phyloP scores from a whole-genome alignment of 2,888 invertebrate genomes.

The Lasioglossum villosulum region DNA sequence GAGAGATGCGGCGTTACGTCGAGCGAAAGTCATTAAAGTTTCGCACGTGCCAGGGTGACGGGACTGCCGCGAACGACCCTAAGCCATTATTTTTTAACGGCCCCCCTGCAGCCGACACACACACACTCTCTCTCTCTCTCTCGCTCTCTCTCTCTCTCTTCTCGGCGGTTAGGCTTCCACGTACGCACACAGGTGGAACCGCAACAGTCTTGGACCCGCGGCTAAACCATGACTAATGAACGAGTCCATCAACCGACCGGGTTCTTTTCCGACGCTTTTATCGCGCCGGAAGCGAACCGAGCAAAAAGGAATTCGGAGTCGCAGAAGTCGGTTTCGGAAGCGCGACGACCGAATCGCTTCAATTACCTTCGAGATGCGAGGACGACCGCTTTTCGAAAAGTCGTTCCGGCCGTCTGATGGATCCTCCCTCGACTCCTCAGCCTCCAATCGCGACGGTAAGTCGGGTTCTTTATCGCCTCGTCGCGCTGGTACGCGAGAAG shows the following conservation, averaged over 20 bases:
- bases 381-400: background rate
- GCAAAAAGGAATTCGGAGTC: conserved; percentile 10
- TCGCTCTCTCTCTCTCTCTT: background rate
- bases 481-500: conserved; percentile 8
- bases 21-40: conserved; percentile 75
- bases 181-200: conserved; percentile 25
- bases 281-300: conserved; percentile 26
- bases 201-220: conserved; percentile 55
- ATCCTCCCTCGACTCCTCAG: background rate
- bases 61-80: conserved; percentile 59
- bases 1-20: conserved; percentile 53
- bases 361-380: background rate
- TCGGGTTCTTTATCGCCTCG: conserved; percentile 17
- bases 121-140: background rate
- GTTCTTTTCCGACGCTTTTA: conserved; percentile 40
- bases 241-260: conserved; percentile 57
- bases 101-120: conserved; percentile 50
- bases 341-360: conserved; percentile 30
- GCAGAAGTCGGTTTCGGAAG: conserved; percentile 26
- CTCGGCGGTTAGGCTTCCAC: background rate
- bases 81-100: conserved; percentile 75
- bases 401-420: conserved; percentile 7
- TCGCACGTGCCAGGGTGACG: conserved; percentile 71
- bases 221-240: conserved; percentile 75
- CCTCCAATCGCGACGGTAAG: conserved; percentile 1